These are phyloP conservation scores for Philonicus albiceps DNA, from an alignment of 2,888 invertebrate genomes.

Conservation along the genomic window DNA sequence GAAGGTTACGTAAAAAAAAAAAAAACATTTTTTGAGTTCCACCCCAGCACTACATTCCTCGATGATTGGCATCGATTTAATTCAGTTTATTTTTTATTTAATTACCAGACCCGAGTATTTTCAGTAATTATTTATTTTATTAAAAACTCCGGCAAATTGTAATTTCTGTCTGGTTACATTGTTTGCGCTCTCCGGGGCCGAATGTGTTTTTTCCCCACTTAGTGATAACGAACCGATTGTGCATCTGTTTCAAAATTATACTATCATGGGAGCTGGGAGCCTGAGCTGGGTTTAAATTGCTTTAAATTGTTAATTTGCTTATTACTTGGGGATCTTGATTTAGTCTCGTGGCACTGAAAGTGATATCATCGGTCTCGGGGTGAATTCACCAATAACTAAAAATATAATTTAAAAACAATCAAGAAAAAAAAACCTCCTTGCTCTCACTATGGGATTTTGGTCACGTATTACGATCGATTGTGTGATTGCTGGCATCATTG, in stretches of 20 bases:
- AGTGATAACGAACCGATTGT: background rate
- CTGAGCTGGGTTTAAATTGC: background rate
- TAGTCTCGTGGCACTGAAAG: background rate
- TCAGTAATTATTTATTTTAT: background rate
- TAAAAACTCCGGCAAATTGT: background rate
- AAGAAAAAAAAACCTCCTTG: background rate
- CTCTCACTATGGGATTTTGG: background rate
- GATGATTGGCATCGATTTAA: background rate
- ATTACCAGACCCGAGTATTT: background rate
- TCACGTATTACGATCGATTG: background rate
- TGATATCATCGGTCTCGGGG: background rate
- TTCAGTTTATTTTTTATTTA: background rate
- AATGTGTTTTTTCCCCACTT: background rate
- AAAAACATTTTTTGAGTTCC: background rate
- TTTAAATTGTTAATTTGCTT: background rate
- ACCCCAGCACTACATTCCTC: background rate
- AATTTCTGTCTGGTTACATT: background rate
- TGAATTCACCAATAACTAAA: background rate
- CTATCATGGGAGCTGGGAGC: background rate
- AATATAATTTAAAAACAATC: background rate
- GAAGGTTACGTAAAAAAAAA: background rate
- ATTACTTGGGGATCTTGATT: background rate
- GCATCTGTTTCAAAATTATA: background rate
- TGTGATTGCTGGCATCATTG: no score
- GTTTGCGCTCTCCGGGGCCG: background rate